These are phyloP conservation scores for Chrysocyon brachyurus DNA, from an alignment of 2,797 vertebrate species.

Conservation along the genomic window DNA sequence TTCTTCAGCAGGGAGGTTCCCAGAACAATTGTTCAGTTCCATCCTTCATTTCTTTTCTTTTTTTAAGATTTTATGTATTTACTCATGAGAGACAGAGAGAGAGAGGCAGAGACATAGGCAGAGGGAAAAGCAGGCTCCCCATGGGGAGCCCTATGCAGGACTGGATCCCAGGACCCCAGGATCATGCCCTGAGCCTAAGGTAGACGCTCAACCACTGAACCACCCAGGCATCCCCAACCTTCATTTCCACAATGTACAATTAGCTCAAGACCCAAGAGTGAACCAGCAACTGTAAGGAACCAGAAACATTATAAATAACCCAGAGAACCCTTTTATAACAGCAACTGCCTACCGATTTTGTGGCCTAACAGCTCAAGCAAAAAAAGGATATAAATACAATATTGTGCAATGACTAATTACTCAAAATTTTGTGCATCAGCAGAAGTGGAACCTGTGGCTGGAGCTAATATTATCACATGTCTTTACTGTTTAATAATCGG, in stretches of 20 bases:
- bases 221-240: neutral
- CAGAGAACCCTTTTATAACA: slow-evolving; percentile 86
- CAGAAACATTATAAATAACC: slow-evolving; percentile 87
- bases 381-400: slow-evolving; percentile 88
- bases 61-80: too few species aligned
- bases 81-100: too few species aligned
- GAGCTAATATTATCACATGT: slow-evolving; percentile 88
- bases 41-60: neutral
- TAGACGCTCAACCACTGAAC: too few species aligned
- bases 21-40: slow-evolving; percentile 24
- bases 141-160: too few species aligned
- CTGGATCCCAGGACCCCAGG: too few species aligned
- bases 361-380: slow-evolving; percentile 89
- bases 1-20: slow-evolving; percentile 28
- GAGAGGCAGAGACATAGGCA: too few species aligned
- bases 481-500: slow-evolving; percentile 89
- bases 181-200: too few species aligned
- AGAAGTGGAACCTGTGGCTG: slow-evolving; percentile 90
- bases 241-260: slow-evolving; percentile 9
- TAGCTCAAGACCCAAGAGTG: slow-evolving; percentile 78
- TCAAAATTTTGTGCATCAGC: slow-evolving; percentile 89
- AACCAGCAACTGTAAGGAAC: slow-evolving; percentile 86
- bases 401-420: slow-evolving; percentile 89
- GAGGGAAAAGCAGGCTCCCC: too few species aligned
- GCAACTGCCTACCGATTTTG: slow-evolving; percentile 89